A percentile compares a stretch with the other conserved stretches of the same genome.
These are phyloP conservation scores for Dromaius novaehollandiae DNA, from an alignment of 2,113 vertebrate species.

Conservation along the genomic window DNA sequence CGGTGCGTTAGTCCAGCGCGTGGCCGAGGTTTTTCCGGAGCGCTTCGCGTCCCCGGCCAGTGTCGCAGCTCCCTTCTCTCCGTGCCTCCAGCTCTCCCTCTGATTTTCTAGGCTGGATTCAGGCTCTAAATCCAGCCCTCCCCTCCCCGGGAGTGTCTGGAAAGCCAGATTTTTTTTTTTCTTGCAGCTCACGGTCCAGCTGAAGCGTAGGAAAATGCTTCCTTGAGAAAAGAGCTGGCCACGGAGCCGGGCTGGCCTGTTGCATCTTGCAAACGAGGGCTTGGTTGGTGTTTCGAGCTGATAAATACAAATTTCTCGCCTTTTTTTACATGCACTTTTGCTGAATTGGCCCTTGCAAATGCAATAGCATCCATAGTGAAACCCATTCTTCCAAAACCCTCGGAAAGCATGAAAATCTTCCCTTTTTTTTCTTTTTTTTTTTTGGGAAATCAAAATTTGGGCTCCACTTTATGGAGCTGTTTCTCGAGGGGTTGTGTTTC, in stretches of 20 bases:
- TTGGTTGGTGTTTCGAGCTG: not conserved
- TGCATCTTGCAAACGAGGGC: not conserved
- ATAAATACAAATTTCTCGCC: not conserved
- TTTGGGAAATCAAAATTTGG: too few relatives aligned
- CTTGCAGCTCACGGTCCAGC: not conserved
- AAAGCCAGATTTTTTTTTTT: too few relatives aligned
- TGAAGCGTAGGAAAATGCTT: not conserved
- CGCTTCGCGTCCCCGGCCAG: not conserved
- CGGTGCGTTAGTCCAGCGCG: not conserved
- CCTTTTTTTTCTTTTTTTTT: too few relatives aligned
- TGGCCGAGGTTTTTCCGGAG: not conserved
- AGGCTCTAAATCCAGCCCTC: too few relatives aligned
- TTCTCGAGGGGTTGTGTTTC: too few relatives aligned
- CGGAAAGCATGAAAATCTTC: too few relatives aligned
- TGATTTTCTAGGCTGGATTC: too few relatives aligned
- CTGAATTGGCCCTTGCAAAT: fast-evolving
- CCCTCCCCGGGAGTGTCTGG: not conserved
- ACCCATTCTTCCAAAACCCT: too few relatives aligned
- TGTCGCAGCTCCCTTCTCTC: not conserved
- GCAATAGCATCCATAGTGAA: too few relatives aligned
- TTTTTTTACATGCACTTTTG: not conserved
- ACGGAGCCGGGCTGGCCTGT: not conserved
- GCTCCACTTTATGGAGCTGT: too few relatives aligned
- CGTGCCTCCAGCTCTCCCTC: not conserved
- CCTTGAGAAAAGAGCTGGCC: not conserved